phyloP scores from a whole-genome alignment of 92 coral and sea anemone genomes.

The Umimayanthus kanabou region DNA sequence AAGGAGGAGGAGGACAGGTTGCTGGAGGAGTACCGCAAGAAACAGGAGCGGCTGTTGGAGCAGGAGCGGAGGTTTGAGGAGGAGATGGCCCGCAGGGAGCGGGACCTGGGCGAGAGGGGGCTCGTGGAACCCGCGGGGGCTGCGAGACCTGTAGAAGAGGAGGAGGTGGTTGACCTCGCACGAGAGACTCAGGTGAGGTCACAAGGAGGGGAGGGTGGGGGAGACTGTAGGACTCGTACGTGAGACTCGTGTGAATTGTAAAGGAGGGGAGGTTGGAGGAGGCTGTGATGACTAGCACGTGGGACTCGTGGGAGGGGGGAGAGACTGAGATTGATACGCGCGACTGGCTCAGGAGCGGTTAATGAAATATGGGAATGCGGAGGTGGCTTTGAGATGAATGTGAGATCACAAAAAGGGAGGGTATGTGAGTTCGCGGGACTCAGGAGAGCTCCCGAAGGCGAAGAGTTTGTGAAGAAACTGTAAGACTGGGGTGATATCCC shows the following conservation, averaged over 20 bases:
- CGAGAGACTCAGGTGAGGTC: conserved; percentile 49
- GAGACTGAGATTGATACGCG: too few species aligned
- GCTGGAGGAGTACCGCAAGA: conserved; percentile 88
- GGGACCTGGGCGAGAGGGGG: conserved; percentile 80
- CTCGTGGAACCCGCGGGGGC: conserved; percentile 3
- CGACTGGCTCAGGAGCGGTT: too few species aligned
- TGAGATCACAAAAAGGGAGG: too few species aligned
- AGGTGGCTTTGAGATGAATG: too few species aligned
- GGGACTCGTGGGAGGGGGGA: too few species aligned
- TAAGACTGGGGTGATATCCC: too few species aligned
- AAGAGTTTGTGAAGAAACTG: too few species aligned
- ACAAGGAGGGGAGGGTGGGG: conserved; percentile 38
- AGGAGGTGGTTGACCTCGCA: conserved; percentile 50
- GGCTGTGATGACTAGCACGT: background rate
- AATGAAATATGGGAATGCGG: too few species aligned
- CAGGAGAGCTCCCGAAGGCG: too few species aligned
- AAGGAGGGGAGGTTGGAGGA: background rate
- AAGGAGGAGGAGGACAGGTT: conserved; percentile 90
- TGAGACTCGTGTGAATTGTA: background rate
- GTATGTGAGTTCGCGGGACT: too few species aligned
- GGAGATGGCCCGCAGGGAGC: conserved; percentile 81
- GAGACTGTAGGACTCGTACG: conserved; percentile 26
- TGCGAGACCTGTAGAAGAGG: conserved; percentile 45
- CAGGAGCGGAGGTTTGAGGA: conserved; percentile 91
- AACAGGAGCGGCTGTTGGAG: conserved; percentile 89